Base-by-base conservation (phyloP, 1,140 invertebrate species). In the Whitmania pigra region DNA sequence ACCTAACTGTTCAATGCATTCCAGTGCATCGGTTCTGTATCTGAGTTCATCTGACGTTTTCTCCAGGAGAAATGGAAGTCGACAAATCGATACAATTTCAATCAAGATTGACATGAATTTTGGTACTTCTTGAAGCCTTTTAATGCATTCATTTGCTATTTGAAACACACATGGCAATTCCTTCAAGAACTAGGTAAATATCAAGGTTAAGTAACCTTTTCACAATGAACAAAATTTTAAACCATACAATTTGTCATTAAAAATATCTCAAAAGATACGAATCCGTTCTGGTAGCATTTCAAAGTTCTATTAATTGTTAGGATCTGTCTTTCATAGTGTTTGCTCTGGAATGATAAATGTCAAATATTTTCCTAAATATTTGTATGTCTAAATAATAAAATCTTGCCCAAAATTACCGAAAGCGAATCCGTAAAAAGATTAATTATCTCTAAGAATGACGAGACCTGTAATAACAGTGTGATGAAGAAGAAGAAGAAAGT, bases 121-220 rank as follows among this genome's bases (percentile, higher is more conserved):
- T 63, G 57, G 57, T 22, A 25, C 22, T 22, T 63, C 22, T 13
- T 63, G 57, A 22, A 63, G 57, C 18, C 29, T 63, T 22, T 63
- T 63, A 18, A 13, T 63, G 57, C 57, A 63, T 31, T 63, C 57
- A 63, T 63, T 63, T 63, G 29, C 57, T 22, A 63, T 63, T 63
- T 63, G 22, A 63, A 63, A 63, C 18, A 63, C 22, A 63, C 11
- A 22, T 22, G 57, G 22, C 29, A 63, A 63, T 22, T 63, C 57
- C 22, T 63, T 63, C 15, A 63, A 6, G 3, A 25, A 63, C 57
- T 63, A n/a, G 22, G 20, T 25, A 63, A 25, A 13, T 15, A 25
- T 63, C 57, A 63, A 63, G 22, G 22, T 13, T 13, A 17, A n/a
- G 18, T 63, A 63, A 25, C 29, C 11, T 25, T 13, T 63, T n/a